These are phyloP conservation scores for Menidia beryllina DNA, from an alignment of 2,113 vertebrate species.

Conservation along the genomic window DNA sequence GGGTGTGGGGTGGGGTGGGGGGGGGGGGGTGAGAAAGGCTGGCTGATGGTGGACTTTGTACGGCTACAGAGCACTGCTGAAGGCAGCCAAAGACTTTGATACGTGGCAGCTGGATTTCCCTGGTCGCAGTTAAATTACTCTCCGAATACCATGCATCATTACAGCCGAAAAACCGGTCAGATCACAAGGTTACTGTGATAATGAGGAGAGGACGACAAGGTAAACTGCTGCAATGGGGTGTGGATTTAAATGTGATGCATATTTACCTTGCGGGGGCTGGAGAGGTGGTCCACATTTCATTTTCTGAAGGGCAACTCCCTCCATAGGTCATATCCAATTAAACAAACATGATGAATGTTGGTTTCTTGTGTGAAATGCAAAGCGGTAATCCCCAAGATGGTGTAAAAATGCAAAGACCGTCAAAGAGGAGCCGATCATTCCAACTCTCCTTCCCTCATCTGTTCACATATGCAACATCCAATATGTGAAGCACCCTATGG, in stretches of 20 bases:
- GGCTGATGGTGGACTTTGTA: conserved; percentile 52
- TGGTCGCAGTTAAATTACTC: conserved; percentile 60
- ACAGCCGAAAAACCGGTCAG: conserved; percentile 51
- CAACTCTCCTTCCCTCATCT: conserved; percentile 15
- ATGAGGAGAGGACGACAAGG: conserved; percentile 67
- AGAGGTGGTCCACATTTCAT: conserved; percentile 40
- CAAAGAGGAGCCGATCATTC: conserved; percentile 42
- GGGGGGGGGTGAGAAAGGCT: conserved; percentile 34
- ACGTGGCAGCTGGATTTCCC: conserved; percentile 60
- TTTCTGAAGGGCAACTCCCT: conserved; percentile 48
- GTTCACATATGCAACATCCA: conserved; percentile 35
- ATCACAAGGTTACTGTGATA: conserved; percentile 74
- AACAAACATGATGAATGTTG: conserved; percentile 62
- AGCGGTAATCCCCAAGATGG: conserved; percentile 4
- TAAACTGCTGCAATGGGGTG: conserved; percentile 56
- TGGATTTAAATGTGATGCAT: conserved; percentile 49
- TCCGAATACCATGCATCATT: conserved; percentile 66
- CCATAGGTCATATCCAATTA: conserved; percentile 69
- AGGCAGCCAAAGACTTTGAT: conserved; percentile 67
- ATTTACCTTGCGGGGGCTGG: conserved; percentile 52
- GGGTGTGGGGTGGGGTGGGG: conserved; percentile 34
- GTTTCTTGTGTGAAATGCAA: conserved; percentile 45
- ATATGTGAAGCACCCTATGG: conserved; percentile 51
- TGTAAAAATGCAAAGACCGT: conserved; percentile 44
- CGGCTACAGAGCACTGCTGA: conserved; percentile 51